A percentile compares a stretch with the other conserved stretches of the same genome.
Evolutionary conservation across 23 tunicate species (phyloP).

Genomic region (Ascidia mentula): DNA sequence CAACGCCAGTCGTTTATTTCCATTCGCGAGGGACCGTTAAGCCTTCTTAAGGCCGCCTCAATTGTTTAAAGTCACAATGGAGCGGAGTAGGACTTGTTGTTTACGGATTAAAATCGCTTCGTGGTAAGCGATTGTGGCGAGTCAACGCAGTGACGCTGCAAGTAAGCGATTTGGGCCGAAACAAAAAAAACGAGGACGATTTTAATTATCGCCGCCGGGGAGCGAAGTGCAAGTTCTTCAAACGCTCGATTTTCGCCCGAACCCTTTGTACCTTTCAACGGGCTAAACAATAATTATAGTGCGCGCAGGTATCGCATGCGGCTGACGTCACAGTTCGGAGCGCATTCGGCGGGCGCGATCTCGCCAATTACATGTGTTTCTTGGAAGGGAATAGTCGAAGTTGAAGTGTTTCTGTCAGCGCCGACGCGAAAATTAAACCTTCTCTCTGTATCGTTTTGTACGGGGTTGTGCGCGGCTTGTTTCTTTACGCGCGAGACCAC

Average conservation of each 20-base stretch:
- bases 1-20: background rate
- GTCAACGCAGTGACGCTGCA: background rate
- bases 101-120: constrained; percentile 12
- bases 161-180: background rate
- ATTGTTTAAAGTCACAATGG: constrained; percentile 10
- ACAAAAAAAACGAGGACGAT: background rate
- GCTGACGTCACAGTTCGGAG: background rate
- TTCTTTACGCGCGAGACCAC: background rate
- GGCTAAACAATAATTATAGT: background rate
- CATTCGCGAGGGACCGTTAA: constrained; percentile 8
- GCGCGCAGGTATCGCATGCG: background rate
- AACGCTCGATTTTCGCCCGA: background rate
- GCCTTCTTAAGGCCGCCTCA: constrained; percentile 1
- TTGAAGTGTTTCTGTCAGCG: constrained; percentile 11
- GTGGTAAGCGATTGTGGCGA: background rate
- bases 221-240: background rate
- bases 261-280: background rate
- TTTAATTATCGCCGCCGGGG: background rate
- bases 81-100: background rate
- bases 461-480: background rate
- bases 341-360: background rate
- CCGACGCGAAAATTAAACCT: background rate
- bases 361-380: background rate
- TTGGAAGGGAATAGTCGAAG: background rate
- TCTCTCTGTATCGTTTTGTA: background rate